phyloP scores from a whole-genome alignment of 1,140 invertebrate species.

The Notospermus geniculatus region DNA sequence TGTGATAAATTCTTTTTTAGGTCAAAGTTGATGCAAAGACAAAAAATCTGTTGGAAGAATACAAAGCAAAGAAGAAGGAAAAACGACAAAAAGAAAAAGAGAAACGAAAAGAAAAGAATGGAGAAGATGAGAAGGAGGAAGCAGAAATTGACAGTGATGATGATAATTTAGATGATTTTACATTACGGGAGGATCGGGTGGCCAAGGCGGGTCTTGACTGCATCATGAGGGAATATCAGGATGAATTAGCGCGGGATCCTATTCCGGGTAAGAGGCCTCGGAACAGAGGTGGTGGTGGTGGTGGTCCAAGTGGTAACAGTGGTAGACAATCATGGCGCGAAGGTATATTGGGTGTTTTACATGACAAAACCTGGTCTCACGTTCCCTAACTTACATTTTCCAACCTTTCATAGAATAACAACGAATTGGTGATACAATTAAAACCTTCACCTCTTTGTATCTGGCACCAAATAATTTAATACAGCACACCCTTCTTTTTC shows the following conservation, averaged over 20 bases:
- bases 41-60: constrained; percentile 88
- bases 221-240: constrained; percentile 77
- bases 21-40: constrained; percentile 98
- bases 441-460: too few relatives aligned
- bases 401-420: too few relatives aligned
- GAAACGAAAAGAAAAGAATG: constrained; percentile 18
- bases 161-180: constrained; percentile 48
- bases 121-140: constrained; percentile 33
- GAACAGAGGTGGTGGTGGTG: too few relatives aligned
- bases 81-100: constrained; percentile 21
- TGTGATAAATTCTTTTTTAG: constrained; percentile 29
- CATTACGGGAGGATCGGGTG: constrained; percentile 52
- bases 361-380: too few relatives aligned
- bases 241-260: constrained; percentile 59
- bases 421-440: too few relatives aligned
- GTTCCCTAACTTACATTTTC: too few relatives aligned
- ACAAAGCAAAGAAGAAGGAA: constrained; percentile 57
- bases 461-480: too few relatives aligned
- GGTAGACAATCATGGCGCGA: too few relatives aligned
- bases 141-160: constrained; percentile 28
- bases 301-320: too few relatives aligned
- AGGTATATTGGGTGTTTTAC: too few relatives aligned
- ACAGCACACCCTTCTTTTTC: too few relatives aligned
- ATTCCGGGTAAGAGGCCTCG: background rate
- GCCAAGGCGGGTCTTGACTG: constrained; percentile 73